Evolutionary conservation across 2,797 vertebrate species (phyloP), one percentile per base, ranked within the genome.

Genomic region (Acanthopagrus latus): DNA sequence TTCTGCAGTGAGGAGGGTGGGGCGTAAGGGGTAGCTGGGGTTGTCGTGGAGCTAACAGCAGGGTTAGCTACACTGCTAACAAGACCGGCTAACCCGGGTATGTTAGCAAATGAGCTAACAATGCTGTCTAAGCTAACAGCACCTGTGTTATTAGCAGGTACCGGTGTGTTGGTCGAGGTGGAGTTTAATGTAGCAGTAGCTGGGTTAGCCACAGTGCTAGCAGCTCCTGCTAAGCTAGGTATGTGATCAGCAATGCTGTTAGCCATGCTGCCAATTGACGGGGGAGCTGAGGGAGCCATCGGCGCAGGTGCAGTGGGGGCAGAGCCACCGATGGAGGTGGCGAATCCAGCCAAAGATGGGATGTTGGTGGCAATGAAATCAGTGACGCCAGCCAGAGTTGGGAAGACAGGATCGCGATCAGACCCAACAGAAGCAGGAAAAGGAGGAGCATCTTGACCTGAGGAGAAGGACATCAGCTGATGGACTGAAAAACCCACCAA

Each of bases 221-320:
- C 86, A 33, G 68, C 16, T 10, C 57, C 81, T 38, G 83, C 81
- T 83, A 89, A 88, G 55, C 68, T 74, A 21, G 90, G 89, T 23
- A 90, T 89, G 68, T 65, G 20, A 16, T 60, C 2, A 0, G 83
- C 12, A 0, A 86, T 76, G 33, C 4, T 85, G 55, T 81, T 57
- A 41, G 71, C 44, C 9, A 87, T 63, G 57, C 25, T 86, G 38
- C 79, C 57, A 4, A 79, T 17, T 29, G 80, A 65, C 1, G 71
- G 79, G 0, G 78, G 67, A 1, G 63, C n/a, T 1, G 54, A 13
- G 3, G 83, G 78, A 18, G 62, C 1, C 0, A 57, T 1, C 0
- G 72, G 10, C 0, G 29, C 1, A 0, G 65, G 10, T 3, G 65
- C 13, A 16, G 25, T 3, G 14, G 52, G 41, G 48, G 52, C 0